These are phyloP conservation scores for Melanostoma scalare DNA, from an alignment of 2,888 invertebrate species.

Conservation along the genomic window DNA sequence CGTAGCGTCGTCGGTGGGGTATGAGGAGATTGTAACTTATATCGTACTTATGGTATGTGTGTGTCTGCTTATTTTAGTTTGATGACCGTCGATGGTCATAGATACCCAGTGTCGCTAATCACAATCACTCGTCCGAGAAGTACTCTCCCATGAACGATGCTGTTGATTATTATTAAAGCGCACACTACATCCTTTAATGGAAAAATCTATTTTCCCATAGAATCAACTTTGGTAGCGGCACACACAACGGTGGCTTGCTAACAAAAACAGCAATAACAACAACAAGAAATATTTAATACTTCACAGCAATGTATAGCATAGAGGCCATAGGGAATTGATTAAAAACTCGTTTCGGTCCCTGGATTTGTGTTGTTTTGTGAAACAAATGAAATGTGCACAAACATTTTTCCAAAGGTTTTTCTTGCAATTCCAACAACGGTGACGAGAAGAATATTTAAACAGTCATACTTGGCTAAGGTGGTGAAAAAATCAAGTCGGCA, in stretches of 20 bases:
- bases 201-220: constrained; percentile 73
- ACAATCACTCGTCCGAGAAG: constrained; percentile 58
- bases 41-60: constrained; percentile 44
- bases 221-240: constrained; percentile 50
- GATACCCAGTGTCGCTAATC: constrained; percentile 67
- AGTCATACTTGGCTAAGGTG: constrained; percentile 30
- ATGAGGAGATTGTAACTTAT: constrained; percentile 23
- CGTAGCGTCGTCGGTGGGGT: constrained; percentile 14
- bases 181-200: constrained; percentile 66
- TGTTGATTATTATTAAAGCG: constrained; percentile 59
- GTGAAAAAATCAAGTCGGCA: constrained; percentile 45
- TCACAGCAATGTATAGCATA: constrained; percentile 25
- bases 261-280: neutral
- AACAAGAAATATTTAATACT: constrained; percentile 58
- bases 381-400: constrained; percentile 64
- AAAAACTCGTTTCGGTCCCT: constrained; percentile 59
- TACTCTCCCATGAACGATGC: constrained; percentile 52
- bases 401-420: constrained; percentile 65
- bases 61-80: constrained; percentile 56
- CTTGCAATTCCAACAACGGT: constrained; percentile 45
- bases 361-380: constrained; percentile 49
- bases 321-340: constrained; percentile 54
- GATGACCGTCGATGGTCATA: constrained; percentile 68
- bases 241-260: constrained; percentile 2
- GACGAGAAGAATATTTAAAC: constrained; percentile 65